Base-by-base conservation (phyloP, 2,113 vertebrate genomes). In the Phoxinus phoxinus region DNA sequence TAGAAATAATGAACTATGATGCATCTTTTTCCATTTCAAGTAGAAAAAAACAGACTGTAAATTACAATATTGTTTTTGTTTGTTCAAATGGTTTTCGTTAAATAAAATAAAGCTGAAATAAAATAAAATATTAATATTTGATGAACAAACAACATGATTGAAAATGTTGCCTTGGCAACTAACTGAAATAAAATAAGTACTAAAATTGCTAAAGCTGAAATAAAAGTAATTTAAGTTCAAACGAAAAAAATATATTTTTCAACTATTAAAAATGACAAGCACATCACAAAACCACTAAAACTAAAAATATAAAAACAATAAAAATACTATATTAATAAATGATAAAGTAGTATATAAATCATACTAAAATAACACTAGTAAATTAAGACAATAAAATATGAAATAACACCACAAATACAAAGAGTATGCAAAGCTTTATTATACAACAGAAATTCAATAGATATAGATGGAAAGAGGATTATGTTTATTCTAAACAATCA, bases 401-500 rank as follows among this genome's bases (percentile, higher is more conserved):
- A 73, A 37, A 72, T 6, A 41, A 21, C 21, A n/a, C 21, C 7
- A 46, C 19, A 7, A 37, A 61, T 25, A 61, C 58, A 23, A 21
- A 23, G 19, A 56, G 19, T 2, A 56, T 23, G 53, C 19, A 56
- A 56, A 8, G 7, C 53, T 56, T 56, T 23, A 19, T 8, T 23
- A 56, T 56, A 27, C 3, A 27, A 48, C 37, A 74, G 37, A 44
- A 74, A 74, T 25, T 46, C n/a, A 23, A 72, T 11, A 25, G 11
- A 25, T 46, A 25, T n/a, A 25, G 12, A 48, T 74, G 12, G n/a
- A 74, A 46, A 3, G 1, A 12, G n/a, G 41, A 73, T n/a, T 44
- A 8, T 27, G 6, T 80, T 81, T 65, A 46, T 81, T 81, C 35
- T 30, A 65, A 81, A 65, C 32, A 81, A 81, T 63, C 8, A 27